Evolutionary conservation across 2,113 vertebrate genomes (phyloP).

Genomic region (Drymodes brunneopygia): DNA sequence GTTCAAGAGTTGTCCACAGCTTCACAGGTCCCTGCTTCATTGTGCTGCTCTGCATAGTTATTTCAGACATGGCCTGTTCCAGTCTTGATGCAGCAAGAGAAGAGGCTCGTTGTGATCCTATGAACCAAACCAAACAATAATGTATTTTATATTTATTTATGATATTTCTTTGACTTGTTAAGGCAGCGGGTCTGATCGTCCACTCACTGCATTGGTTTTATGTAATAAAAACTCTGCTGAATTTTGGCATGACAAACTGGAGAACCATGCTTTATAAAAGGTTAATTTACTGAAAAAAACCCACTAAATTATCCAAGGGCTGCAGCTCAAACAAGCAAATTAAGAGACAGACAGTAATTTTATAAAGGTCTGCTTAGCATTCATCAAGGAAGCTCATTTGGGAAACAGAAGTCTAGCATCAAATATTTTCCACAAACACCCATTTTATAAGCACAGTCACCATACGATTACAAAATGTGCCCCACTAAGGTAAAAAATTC

Average conservation of each 20-base stretch:
- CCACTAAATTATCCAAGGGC: neutral
- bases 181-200: neutral
- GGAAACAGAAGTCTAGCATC: neutral
- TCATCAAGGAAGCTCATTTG: neutral
- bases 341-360: slow-evolving; percentile 6
- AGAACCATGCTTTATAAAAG: neutral
- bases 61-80: slow-evolving; percentile 92
- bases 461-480: neutral
- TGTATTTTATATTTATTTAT: neutral
- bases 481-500: neutral
- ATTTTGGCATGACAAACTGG: neutral
- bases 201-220: neutral
- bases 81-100: slow-evolving; percentile 89
- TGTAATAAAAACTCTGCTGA: neutral
- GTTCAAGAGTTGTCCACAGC: slow-evolving; percentile 89
- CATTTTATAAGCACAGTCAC: neutral
- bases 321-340: slow-evolving; percentile 10
- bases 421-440: neutral
- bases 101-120: slow-evolving; percentile 86
- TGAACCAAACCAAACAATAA: neutral
- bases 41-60: slow-evolving; percentile 81
- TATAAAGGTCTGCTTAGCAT: slow-evolving; percentile 25
- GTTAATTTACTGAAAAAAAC: neutral
- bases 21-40: slow-evolving; percentile 88
- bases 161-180: neutral